Base-by-base conservation (phyloP, 2,797 vertebrate species). In the Xenentodon cancila region DNA sequence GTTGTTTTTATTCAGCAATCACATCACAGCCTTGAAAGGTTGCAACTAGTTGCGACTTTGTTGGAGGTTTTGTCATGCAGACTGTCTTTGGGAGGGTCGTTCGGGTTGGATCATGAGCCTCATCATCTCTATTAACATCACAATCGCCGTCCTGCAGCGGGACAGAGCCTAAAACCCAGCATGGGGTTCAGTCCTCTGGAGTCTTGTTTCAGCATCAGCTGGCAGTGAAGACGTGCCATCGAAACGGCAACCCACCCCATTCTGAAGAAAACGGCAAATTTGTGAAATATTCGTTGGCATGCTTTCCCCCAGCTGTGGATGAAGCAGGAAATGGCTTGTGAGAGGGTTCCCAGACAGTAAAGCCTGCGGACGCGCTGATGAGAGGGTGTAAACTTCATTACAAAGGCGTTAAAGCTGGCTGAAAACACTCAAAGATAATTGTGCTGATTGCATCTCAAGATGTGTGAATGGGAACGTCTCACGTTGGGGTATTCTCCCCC, bases 111-210 rank as follows among this genome's bases (percentile, higher is more conserved):
- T 82, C 75, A 81, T 86, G 88, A 78, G 77, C 80, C 84, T 89
- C 88, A 90, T 92, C 84, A 79, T 76, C 81, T 75, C 78, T 86
- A 87, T 92, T 89, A 84, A 81, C 86, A 89, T 91, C 73, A 92
- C 88, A 92, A 93, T 92, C 73, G 67, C 64, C 46, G 53, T 70
- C 68, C 69, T 62, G 75, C 77, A 61, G 60, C 60, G 59, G 59
- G 48, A 44, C 18, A 57, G 30, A 25, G 50, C 60, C 9, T 2
- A 34, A 63, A 49, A 46, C 59, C 46, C 60, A 46, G 7, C 11
- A 11, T 52, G 55, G 20, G 46, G 57, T 64, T 19, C 9, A 37
- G 0, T 46, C 8, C 8, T 58, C 66, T 64, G 51, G 21, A n/a
- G 43, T 34, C 54, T 70, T 43, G 0, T 50, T 67, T 58, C 37